Percentiles rank a stretch among this genome's conserved stretches.
Conservation (phyloP, 2,888 invertebrate genomes). For the Watsonalla cultraria region DNA sequence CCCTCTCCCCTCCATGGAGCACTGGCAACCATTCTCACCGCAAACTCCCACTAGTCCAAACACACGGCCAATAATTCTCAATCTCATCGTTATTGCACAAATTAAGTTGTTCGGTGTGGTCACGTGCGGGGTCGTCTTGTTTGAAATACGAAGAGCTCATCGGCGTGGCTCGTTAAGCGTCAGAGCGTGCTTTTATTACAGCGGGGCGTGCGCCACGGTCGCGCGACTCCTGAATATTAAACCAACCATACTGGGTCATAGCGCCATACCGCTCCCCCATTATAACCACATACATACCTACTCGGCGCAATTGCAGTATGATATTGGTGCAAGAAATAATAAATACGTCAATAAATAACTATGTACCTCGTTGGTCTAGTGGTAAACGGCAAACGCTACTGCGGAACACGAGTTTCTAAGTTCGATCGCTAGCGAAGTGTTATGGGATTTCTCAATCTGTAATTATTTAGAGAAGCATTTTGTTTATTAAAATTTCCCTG, state of each 20-base stretch:
- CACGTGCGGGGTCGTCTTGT: conserved; percentile 71
- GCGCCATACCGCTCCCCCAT: conserved; percentile 56
- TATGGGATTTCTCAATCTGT: no score
- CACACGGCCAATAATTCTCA: conserved; percentile 58
- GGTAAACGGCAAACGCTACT: no score
- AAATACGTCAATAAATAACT: no score
- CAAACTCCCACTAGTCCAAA: conserved; percentile 19
- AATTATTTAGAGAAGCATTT: no score
- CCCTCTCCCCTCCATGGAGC: no score
- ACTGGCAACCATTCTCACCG: no score
- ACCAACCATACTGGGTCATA: conserved; percentile 64
- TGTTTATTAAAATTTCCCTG: no score
- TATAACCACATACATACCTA: conserved; percentile 36
- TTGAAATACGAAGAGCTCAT: conserved; percentile 76
- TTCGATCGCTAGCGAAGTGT: no score
- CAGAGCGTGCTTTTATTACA: conserved; percentile 77
- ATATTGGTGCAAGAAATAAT: background rate
- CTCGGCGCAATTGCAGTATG: conserved; percentile 25
- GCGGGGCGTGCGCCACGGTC: conserved; percentile 61
- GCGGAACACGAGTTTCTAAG: no score
- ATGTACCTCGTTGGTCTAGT: no score
- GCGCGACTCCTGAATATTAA: conserved; percentile 73
- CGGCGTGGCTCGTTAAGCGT: conserved; percentile 74
- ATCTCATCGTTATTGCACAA: conserved; percentile 59
- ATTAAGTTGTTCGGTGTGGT: conserved; percentile 62